Percentiles rank a stretch among this genome's conserved stretches.
phyloP scores from a whole-genome alignment of 2,888 invertebrate genomes.

The Drosophila cognata region DNA sequence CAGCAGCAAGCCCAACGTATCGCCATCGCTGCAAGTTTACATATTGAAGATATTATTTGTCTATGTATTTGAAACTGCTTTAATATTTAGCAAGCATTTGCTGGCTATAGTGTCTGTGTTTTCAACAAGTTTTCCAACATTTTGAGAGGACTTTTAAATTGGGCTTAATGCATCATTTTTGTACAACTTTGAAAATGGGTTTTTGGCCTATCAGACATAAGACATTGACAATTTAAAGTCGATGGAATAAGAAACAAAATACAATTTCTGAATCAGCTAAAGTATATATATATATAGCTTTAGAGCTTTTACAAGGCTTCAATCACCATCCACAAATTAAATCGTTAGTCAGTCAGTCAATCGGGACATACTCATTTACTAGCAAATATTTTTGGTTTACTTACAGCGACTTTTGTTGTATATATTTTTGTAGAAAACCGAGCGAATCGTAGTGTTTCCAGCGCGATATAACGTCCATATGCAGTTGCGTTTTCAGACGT shows the following conservation, averaged over 20 bases:
- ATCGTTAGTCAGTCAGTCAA: neutral
- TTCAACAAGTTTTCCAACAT: neutral
- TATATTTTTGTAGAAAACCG: conserved; percentile 79
- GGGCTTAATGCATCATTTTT: neutral
- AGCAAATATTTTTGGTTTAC: conserved; percentile 14
- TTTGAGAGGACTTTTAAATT: neutral
- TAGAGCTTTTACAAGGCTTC: neutral
- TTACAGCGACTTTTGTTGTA: conserved; percentile 81
- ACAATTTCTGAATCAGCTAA: neutral
- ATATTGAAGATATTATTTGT: neutral
- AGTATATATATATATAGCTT: neutral
- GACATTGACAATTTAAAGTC: neutral
- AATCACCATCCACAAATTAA: neutral
- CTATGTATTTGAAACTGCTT: conserved; percentile 23
- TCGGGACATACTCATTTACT: neutral
- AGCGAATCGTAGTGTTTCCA: conserved; percentile 84
- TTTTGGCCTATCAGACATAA: neutral
- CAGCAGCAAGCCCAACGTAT: conserved; percentile 68
- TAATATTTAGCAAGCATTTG: neutral
- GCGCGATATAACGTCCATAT: conserved; percentile 71
- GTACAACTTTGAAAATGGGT: neutral
- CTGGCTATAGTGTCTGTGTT: too few species aligned
- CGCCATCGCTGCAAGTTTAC: conserved; percentile 60
- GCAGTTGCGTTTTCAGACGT: conserved; percentile 75
- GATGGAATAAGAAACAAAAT: neutral